phyloP scores from a whole-genome alignment of 2,113 vertebrate species.

The Zosterops pallidus region DNA sequence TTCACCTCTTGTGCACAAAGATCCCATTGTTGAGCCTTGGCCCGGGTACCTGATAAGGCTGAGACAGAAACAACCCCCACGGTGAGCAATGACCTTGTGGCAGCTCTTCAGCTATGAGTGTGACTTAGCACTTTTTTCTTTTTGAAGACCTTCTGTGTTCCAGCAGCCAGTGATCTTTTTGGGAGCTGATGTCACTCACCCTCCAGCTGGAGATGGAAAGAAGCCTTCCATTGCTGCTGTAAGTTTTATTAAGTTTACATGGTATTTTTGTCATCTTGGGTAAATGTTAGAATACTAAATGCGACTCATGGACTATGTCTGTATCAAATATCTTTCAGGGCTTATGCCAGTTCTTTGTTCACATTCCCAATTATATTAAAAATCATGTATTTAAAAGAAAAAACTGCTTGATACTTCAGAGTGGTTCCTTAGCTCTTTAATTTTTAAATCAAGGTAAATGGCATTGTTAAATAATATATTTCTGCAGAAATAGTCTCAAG shows the following conservation, averaged over 20 bases:
- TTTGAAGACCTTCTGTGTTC: conserved; percentile 95
- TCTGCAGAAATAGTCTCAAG: background rate
- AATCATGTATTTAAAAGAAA: background rate
- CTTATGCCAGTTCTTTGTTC: background rate
- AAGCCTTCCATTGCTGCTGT: conserved; percentile 99
- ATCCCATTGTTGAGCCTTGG: background rate
- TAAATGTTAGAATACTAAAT: background rate
- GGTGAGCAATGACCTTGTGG: conserved; percentile 9
- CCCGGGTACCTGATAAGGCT: background rate
- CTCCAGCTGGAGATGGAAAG: conserved; percentile 97
- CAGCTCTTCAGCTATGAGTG: conserved; percentile 18
- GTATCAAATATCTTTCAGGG: background rate
- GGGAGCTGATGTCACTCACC: conserved; percentile 98
- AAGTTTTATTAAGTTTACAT: conserved; percentile 45
- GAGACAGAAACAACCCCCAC: background rate
- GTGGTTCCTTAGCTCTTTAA: background rate
- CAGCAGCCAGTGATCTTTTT: conserved; percentile 99
- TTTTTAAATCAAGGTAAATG: background rate
- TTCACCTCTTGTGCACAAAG: background rate
- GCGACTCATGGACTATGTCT: background rate
- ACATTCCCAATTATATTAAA: background rate
- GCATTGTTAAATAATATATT: background rate
- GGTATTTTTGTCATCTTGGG: background rate
- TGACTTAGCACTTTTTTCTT: conserved; percentile 61
- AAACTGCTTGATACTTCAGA: background rate